Evolutionary conservation across 2,797 vertebrate species (phyloP).

Genomic region (Alectoris magna): DNA sequence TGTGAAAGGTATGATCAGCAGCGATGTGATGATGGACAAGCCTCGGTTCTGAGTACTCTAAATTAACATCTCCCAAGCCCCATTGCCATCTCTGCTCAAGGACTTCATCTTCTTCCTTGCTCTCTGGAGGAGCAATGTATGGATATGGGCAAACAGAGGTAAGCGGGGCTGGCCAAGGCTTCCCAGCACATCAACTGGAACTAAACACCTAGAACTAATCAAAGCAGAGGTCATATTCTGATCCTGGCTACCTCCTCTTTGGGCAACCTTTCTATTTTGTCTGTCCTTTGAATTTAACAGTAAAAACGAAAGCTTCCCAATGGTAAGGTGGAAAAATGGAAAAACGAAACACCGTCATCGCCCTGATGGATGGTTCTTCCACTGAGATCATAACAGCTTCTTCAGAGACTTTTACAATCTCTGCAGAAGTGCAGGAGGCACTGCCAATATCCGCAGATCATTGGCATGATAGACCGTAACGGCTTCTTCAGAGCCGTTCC

Average conservation of each 20-base stretch:
- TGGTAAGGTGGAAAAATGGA: conserved; percentile 3
- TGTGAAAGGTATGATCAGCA: neutral
- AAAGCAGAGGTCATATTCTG: neutral
- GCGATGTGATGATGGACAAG: neutral
- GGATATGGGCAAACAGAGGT: neutral
- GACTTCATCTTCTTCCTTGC: neutral
- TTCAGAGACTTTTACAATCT: conserved; percentile 77
- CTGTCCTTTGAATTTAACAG: neutral
- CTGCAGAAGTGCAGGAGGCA: conserved; percentile 76
- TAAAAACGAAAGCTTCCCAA: conserved; percentile 18
- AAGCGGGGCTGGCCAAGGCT: neutral
- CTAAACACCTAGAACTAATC: neutral
- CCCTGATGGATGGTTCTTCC: conserved; percentile 55
- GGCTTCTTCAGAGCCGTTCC: conserved; percentile 83
- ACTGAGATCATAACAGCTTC: conserved; percentile 63
- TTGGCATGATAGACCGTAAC: conserved; percentile 84
- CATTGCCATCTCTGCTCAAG: neutral
- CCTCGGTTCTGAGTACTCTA: neutral
- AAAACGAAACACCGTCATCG: neutral
- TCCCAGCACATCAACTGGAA: neutral
- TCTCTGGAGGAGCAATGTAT: neutral
- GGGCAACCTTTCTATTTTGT: neutral
- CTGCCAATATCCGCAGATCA: conserved; percentile 84
- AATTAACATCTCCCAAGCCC: neutral
- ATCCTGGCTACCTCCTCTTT: neutral